Evolutionary conservation across 2,888 invertebrate genomes (phyloP), one percentile per base, ranked within the genome.

Genomic region (Rapana venosa): DNA sequence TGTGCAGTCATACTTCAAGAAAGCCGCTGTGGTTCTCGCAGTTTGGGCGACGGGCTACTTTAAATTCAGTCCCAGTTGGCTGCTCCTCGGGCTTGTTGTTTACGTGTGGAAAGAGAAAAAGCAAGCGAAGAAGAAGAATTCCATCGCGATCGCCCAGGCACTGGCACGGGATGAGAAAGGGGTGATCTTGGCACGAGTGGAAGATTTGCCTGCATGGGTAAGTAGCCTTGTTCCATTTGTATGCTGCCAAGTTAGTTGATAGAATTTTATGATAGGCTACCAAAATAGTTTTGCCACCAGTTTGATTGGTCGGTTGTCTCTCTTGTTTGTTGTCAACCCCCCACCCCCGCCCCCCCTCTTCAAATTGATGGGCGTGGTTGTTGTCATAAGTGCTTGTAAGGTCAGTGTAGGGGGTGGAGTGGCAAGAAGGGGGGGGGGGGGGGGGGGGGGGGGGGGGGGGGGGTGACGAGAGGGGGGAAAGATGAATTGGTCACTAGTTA

Each of bases 151-250:
- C 92, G 97, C 95, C 11, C 94, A 94, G 89, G 93, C 93, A n/a
- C 94, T 95, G 70, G 94, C 94, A 26, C 92, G 97, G 0, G 98
- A 98, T 88, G 99, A 99, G 96, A 98, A 98, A 96, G 98, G 98
- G 94, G 97, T 98, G 70, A 98, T 99, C 92, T 97, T 98, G 92
- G 98, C 98, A 5, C 97, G 98, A 94, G 97, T 99, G 88, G 98
- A 98, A 95, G 99, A 99, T 96, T 96, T 99, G 93, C 99, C 99
- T 66, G 98, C 98, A 56, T 99, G 99, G 99, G 99, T 98, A 96
- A 97, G 97, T 94, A 15, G 35, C 47, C 47, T 47, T 47, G n/a
- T n/a, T n/a, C n/a, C 47, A 47, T 2, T 47, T 47, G 20, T 81
- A 88, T 26, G 22, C 4, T 74, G 47, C 47, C 47, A 47, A 47